A percentile compares a stretch with the other conserved stretches of the same genome.
These are phyloP conservation scores for Odontocerum albicorne DNA, from an alignment of 2,888 invertebrate species.

Conservation along the genomic window DNA sequence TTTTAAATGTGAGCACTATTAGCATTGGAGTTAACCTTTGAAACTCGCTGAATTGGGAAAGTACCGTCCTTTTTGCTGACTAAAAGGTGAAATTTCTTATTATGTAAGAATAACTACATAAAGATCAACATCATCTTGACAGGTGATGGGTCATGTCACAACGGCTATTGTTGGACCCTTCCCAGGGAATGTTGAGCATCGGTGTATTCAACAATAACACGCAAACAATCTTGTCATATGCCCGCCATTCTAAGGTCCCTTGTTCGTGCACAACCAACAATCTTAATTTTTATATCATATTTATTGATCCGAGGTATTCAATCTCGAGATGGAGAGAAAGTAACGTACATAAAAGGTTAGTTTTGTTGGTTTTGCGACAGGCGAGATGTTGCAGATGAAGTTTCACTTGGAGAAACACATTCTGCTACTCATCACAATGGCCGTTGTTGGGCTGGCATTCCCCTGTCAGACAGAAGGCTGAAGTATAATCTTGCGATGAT, in stretches of 20 bases:
- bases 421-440: slow-evolving; percentile 33
- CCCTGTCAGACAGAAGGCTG: slow-evolving; percentile 33
- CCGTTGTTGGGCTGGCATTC: slow-evolving; percentile 37
- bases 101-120: slow-evolving; percentile 21
- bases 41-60: slow-evolving; percentile 16
- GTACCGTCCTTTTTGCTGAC: slow-evolving; percentile 27
- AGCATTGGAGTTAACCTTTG: slow-evolving; percentile 10
- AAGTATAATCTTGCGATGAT: too few species aligned
- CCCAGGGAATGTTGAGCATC: slow-evolving; percentile 11
- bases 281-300: neutral
- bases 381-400: slow-evolving; percentile 28
- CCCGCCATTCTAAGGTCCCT: slow-evolving; percentile 30
- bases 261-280: slow-evolving; percentile 33
- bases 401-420: slow-evolving; percentile 23
- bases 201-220: slow-evolving; percentile 20
- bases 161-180: slow-evolving; percentile 37
- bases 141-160: slow-evolving; percentile 36
- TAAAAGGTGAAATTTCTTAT: slow-evolving; percentile 30
- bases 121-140: slow-evolving; percentile 21
- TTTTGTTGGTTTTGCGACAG: slow-evolving; percentile 34
- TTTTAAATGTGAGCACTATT: slow-evolving; percentile 32
- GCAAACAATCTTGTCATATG: slow-evolving; percentile 14
- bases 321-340: too few species aligned
- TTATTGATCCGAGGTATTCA: too few species aligned
- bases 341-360: too few species aligned